Conservation (phyloP, 2,797 vertebrate species). For the Yasuhikotakia modesta region DNA sequence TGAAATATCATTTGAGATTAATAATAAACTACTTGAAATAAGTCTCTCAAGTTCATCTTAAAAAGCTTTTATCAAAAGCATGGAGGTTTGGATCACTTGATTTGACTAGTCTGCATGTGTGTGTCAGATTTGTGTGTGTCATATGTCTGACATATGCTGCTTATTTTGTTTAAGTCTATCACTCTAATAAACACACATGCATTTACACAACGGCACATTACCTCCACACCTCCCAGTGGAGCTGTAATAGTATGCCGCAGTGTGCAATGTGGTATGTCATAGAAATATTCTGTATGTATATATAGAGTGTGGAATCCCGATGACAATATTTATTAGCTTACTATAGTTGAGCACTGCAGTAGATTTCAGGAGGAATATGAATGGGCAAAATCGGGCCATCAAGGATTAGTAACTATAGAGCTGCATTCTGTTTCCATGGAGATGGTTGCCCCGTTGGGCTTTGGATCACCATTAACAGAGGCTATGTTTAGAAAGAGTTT, state of each 20-base stretch:
- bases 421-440: slow-evolving; percentile 70
- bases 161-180: slow-evolving; percentile 40
- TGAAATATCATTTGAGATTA: background rate
- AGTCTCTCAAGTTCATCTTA: background rate
- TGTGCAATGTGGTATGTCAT: background rate
- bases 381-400: slow-evolving; percentile 39
- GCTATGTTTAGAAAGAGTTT: slow-evolving; percentile 23
- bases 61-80: slow-evolving; percentile 1
- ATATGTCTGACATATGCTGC: slow-evolving; percentile 32
- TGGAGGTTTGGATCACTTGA: background rate
- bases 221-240: background rate
- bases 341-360: slow-evolving; percentile 17
- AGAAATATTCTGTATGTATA: background rate
- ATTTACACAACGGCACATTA: background rate
- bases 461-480: slow-evolving; percentile 71
- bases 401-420: slow-evolving; percentile 35
- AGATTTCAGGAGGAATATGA: slow-evolving; percentile 18
- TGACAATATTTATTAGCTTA: background rate
- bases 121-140: background rate
- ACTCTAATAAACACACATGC: slow-evolving; percentile 19
- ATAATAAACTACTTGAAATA: slow-evolving; percentile 3
- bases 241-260: slow-evolving; percentile 10
- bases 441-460: slow-evolving; percentile 65
- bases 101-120: background rate
- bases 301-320: background rate